phyloP scores from a whole-genome alignment of 2,888 invertebrate genomes.

The Mantis religiosa region DNA sequence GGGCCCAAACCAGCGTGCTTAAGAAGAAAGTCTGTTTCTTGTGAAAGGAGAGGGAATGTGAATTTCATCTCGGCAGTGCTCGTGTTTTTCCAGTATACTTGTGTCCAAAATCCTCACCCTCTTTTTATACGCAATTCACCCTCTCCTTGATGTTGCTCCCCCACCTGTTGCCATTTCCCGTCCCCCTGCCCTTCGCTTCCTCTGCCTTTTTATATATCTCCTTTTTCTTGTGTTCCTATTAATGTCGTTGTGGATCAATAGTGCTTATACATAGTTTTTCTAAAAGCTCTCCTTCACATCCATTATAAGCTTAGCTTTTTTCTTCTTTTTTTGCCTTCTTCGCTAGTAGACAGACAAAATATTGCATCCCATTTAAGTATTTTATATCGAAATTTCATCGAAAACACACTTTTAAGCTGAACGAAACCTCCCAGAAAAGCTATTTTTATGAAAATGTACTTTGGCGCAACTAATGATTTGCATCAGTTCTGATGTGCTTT shows the following conservation, averaged over 20 bases:
- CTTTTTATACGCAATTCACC: background rate
- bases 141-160: background rate
- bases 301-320: background rate
- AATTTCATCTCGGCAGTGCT: background rate
- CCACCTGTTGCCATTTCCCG: background rate
- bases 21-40: no score
- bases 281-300: background rate
- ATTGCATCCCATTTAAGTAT: no score
- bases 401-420: no score
- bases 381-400: no score
- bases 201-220: background rate
- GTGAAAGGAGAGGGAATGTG: no score
- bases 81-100: background rate
- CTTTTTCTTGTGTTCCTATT: background rate
- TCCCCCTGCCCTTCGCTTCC: background rate
- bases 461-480: no score
- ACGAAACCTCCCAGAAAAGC: no score
- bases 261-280: background rate
- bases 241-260: background rate
- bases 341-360: no score
- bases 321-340: background rate
- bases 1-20: no score
- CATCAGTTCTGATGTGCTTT: no score
- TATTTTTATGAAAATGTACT: no score
- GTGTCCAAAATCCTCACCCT: background rate